These are phyloP conservation scores for Tenrec ecaudatus DNA, from an alignment of 2,113 vertebrate species.

Conservation along the genomic window DNA sequence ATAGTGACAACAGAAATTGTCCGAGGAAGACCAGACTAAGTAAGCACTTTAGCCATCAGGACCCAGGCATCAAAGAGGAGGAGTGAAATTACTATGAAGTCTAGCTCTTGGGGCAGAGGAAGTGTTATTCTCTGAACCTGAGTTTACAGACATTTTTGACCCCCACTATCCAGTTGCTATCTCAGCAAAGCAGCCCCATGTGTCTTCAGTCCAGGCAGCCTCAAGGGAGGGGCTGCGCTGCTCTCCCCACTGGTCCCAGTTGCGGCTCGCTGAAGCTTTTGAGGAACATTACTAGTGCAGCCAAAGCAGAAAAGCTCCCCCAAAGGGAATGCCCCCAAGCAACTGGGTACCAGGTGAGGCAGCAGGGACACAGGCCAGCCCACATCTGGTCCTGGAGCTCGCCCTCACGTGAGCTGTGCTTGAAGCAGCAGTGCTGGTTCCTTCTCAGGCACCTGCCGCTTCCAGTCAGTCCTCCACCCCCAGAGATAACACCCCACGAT, in stretches of 20 bases:
- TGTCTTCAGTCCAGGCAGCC: neutral
- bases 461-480: neutral
- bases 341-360: neutral
- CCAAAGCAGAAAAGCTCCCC: neutral
- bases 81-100: neutral
- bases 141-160: neutral
- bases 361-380: fast-evolving
- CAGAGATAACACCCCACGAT: slow-evolving; percentile 28
- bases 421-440: fast-evolving
- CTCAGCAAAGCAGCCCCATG: neutral
- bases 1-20: slow-evolving; percentile 15
- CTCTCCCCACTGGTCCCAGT: neutral
- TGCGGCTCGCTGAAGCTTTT: neutral
- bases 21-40: neutral
- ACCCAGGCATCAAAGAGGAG: neutral
- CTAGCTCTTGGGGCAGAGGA: neutral
- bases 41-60: neutral
- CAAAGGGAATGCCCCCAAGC: neutral
- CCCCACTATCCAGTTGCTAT: neutral
- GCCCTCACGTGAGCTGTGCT: neutral
- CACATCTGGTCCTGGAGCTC: neutral
- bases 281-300: neutral
- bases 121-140: neutral
- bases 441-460: slow-evolving; percentile 47
- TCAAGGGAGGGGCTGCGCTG: neutral